Conservation (phyloP, 2,797 vertebrate species). For the Adelosebastes latens region DNA sequence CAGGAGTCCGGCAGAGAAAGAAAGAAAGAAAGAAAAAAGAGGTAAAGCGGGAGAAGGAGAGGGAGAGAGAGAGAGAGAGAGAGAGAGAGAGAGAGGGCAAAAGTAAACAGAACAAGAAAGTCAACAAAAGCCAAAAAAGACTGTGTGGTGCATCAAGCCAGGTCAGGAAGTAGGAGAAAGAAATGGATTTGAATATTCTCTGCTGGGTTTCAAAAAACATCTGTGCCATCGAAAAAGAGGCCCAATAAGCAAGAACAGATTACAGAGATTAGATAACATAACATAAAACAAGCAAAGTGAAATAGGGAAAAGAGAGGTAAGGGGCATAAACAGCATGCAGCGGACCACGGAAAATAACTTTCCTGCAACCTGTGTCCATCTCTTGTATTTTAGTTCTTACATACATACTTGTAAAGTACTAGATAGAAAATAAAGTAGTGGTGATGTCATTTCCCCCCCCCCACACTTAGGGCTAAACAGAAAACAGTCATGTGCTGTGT, state of each 20-base stretch:
- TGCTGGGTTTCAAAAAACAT: not conserved
- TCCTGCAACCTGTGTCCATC: not conserved
- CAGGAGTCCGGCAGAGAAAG: constrained; percentile 78
- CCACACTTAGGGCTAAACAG: too few relatives aligned
- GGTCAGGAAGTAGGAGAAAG: constrained; percentile 47
- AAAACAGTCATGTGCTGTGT: not conserved
- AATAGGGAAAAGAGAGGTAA: constrained; percentile 9
- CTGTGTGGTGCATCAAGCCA: constrained; percentile 48
- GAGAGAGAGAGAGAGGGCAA: constrained; percentile 53
- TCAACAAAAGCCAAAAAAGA: constrained; percentile 67
- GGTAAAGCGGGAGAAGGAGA: too few relatives aligned
- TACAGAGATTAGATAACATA: not conserved
- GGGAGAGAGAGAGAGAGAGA: constrained; percentile 37
- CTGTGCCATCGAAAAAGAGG: not conserved
- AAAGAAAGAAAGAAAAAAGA: constrained; percentile 44
- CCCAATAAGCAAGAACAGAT: constrained; percentile 5
- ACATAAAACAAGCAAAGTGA: constrained; percentile 25
- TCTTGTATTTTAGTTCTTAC: not conserved
- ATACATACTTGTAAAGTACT: not conserved
- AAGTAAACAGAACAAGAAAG: constrained; percentile 66
- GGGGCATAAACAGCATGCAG: not conserved
- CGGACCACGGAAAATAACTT: not conserved
- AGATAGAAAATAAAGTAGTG: not conserved
- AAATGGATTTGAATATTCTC: not conserved
- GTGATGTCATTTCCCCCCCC: not conserved